Base-by-base conservation (phyloP, 1,140 invertebrate species). In the Trichomalopsis sarcophagae region DNA sequence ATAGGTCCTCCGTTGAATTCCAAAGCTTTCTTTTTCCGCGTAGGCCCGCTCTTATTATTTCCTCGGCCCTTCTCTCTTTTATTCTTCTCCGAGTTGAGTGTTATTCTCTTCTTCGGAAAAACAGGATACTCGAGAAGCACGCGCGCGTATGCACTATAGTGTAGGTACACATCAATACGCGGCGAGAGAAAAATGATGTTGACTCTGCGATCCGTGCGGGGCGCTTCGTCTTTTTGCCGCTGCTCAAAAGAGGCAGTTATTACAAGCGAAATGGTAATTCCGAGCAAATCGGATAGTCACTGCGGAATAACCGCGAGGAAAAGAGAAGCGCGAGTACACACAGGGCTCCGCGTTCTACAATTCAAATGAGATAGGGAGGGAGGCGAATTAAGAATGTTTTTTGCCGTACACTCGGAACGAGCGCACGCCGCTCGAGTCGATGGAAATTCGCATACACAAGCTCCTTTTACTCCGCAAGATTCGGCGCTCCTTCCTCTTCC, bases 251-350 rank as follows among this genome's bases (percentile, higher is more conserved):
- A 47, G 55, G 2, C 66, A 71, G 79, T 71, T 81, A 81, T 81
- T 81, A 81, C 79, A 81, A 71, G 79, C 11, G 66, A 50, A 71
- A 81, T 81, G 79, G 79, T 81, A 81, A 81, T 81, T 81, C 68
- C 4, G 14, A 50, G 9, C 44, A 81, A 81, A 81, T 81, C 68
- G 66, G 79, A 81, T 50, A 47, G 79, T 81, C 66, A 71, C 68
- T 27, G 79, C 23, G 17, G 55, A 21, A n/a, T n/a, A n/a, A 62
- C 4, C 4, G 73, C 17, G 73, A 44, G 73, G 9, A 30, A 71
- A 10, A 11, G 68, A 71, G 27, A 71, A 44, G 30, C 2, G 33
- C 0, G 30, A 21, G 9, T 17, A n/a, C 17, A n/a, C 17, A 66
- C 50, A 36, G 17, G 4, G n/a, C 55, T 7, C 13, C 68, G 78